These are phyloP conservation scores for Bombus haemorrhoidalis DNA, from an alignment of 1,140 invertebrate genomes.

Conservation along the genomic window DNA sequence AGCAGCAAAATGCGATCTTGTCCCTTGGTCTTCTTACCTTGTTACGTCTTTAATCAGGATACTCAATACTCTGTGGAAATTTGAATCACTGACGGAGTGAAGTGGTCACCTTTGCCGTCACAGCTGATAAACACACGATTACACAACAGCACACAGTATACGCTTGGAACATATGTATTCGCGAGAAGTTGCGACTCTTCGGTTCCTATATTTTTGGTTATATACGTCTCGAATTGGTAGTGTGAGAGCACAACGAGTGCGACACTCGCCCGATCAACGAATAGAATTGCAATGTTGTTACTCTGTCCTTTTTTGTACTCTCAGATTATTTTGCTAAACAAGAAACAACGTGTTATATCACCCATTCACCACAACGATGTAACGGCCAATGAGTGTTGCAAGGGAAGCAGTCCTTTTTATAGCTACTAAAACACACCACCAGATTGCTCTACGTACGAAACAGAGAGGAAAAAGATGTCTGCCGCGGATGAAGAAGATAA, in stretches of 20 bases:
- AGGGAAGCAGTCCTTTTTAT: slow-evolving; percentile 51
- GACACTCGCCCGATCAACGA: not conserved
- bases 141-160: not conserved
- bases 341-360: not conserved
- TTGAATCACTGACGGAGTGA: not conserved
- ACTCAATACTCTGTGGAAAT: not conserved
- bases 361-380: not conserved
- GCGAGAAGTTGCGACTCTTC: not conserved
- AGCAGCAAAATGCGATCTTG: not conserved
- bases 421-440: slow-evolving; percentile 14
- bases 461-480: not conserved
- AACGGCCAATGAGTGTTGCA: slow-evolving; percentile 43
- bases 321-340: not conserved
- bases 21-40: too few species aligned
- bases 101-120: slow-evolving; percentile 23
- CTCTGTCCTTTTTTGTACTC: slow-evolving; percentile 1
- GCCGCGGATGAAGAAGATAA: not conserved
- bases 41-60: not conserved
- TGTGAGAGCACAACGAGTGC: not conserved
- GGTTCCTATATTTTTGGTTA: slow-evolving; percentile 31
- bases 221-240: not conserved
- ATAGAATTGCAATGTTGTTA: not conserved
- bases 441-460: not conserved
- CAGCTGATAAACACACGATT: slow-evolving; percentile 33
- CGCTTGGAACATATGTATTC: not conserved